These are phyloP conservation scores for Vulpes ferrilata DNA, from an alignment of 2,113 vertebrate genomes.

Conservation along the genomic window DNA sequence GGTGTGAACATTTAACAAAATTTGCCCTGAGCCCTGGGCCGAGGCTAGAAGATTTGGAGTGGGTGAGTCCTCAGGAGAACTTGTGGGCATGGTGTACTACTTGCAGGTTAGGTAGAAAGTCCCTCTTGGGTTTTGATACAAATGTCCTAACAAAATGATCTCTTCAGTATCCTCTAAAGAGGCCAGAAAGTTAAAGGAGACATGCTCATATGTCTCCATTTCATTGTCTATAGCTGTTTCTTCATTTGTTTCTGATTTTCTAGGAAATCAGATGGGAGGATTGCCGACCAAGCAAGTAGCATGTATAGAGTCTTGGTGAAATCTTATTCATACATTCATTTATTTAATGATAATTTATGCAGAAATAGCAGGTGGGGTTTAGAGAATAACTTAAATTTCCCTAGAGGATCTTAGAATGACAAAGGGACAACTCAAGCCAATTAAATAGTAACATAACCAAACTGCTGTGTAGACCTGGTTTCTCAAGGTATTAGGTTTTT, in stretches of 20 bases:
- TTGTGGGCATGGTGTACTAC: neutral
- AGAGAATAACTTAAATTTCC: conserved; percentile 32
- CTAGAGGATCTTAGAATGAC: neutral
- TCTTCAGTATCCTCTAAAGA: neutral
- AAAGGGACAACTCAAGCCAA: neutral
- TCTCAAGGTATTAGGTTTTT: neutral
- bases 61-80: neutral
- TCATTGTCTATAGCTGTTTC: neutral
- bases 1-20: neutral
- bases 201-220: neutral
- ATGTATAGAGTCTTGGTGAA: neutral
- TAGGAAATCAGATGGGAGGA: conserved; percentile 18
- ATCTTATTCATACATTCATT: conserved; percentile 22
- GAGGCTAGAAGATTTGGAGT: neutral
- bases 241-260: neutral
- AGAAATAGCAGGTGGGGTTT: neutral
- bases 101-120: neutral
- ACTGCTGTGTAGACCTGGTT: neutral
- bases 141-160: neutral
- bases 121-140: neutral
- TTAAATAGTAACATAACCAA: neutral
- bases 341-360: conserved; percentile 23
- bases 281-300: neutral
- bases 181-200: neutral
- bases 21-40: neutral